Conservation (phyloP, 2,113 vertebrate species). For the Phycodurus eques region DNA sequence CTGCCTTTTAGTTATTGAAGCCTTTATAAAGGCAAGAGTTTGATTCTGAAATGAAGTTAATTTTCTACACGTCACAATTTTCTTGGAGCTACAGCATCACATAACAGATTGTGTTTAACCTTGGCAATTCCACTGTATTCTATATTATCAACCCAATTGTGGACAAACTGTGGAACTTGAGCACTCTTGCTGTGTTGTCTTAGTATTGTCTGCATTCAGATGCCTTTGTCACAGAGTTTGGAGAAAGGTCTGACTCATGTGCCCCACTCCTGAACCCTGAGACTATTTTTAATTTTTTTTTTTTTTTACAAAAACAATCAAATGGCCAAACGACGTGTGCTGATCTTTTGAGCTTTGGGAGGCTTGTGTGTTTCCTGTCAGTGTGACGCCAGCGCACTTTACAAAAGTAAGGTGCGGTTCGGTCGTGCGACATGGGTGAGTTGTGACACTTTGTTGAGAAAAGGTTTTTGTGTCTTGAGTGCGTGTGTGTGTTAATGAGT, state of each 20-base stretch:
- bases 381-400: not conserved
- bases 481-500: not conserved
- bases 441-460: conserved; percentile 1
- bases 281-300: not conserved
- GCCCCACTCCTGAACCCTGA: conserved; percentile 1
- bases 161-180: conserved; percentile 40
- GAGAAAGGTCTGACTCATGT: conserved; percentile 25
- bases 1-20: not conserved
- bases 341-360: not conserved
- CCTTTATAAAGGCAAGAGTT: not conserved
- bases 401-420: conserved; percentile 18
- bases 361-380: conserved; percentile 4
- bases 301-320: conserved; percentile 21
- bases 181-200: conserved; percentile 32
- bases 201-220: conserved; percentile 24
- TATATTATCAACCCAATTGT: not conserved
- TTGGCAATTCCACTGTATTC: not conserved
- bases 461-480: not conserved
- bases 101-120: not conserved
- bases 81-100: not conserved
- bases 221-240: conserved; percentile 35
- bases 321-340: not conserved
- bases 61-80: not conserved
- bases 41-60: not conserved
- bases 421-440: not conserved